Base-by-base conservation (phyloP, 2,888 invertebrate species). In the Lasioglossum marginatum region DNA sequence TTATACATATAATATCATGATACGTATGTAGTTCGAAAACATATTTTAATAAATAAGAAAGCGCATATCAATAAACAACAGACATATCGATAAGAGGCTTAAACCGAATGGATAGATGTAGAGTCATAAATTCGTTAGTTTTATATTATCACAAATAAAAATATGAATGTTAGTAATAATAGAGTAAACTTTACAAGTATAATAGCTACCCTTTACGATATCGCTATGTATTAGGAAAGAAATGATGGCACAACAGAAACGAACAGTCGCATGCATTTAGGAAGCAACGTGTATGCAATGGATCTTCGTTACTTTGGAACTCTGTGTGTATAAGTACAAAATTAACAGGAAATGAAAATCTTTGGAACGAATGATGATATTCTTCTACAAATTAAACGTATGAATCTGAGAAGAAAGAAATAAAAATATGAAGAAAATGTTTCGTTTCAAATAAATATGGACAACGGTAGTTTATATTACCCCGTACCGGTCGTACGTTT, bases 271-370 rank as follows among this genome's bases (percentile, higher is more conserved):
- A 89, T 89, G 89, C 90, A 89, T 79, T 75, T 63, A 83, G 77
- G 72, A 90, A 89, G 85, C 87, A 85, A 73, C 86, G 40, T 85
- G 71, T 77, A 79, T 60, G 74, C 76, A 75, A 80, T 70, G 70
- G 72, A 77, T 85, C 75, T 82, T 91, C 88, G 70, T 92, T 92
- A 92, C 92, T 92, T 83, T 91, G 91, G 92, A 93, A 92, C 91
- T 91, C 88, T 84, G 71, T 68, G 48, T 48, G 48, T 52, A n/a
- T 4, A 63, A 63, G 63, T 63, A 19, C 6, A 80, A 80, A 85
- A 85, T 78, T 82, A 82, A 73, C 70, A 19, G 60, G 37, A 79
- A 79, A 70, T 63, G n/a, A 85, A 27, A 71, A 85, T 78, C 27
- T 43, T 43, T 72, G 23, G 74, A 77, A 71, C n/a, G 19, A 79